These are phyloP conservation scores for Dromococcyx pavoninus DNA, from an alignment of 2,797 vertebrate genomes.

Conservation along the genomic window DNA sequence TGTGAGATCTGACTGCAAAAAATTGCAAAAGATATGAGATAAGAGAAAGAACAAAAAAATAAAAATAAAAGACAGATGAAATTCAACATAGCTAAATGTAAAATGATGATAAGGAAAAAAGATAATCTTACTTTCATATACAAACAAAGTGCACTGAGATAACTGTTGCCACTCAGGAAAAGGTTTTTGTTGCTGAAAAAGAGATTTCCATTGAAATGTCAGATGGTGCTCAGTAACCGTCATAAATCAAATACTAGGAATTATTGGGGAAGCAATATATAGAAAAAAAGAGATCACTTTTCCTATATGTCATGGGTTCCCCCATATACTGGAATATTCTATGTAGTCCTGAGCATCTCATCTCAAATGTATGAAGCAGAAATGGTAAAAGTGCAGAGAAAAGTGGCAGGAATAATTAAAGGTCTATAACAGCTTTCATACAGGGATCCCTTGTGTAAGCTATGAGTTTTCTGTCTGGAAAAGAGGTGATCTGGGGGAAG, in stretches of 20 bases:
- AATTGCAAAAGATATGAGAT: neutral
- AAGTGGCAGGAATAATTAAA: neutral
- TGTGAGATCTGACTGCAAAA: neutral
- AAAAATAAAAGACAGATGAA: neutral
- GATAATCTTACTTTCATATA: neutral
- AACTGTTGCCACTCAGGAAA: neutral
- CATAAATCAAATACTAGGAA: neutral
- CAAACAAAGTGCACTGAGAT: neutral
- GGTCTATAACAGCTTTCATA: slow-evolving; percentile 3
- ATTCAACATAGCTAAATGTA: neutral
- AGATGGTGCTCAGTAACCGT: neutral
- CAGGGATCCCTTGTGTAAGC: neutral
- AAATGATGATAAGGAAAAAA: neutral
- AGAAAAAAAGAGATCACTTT: neutral
- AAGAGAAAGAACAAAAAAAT: neutral
- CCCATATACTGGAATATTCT: neutral
- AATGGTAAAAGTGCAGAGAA: neutral
- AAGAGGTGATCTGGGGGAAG: neutral
- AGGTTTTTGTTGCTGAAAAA: neutral
- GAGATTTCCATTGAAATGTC: neutral
- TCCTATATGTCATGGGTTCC: neutral
- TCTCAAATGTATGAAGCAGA: neutral
- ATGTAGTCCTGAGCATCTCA: neutral
- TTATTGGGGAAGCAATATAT: neutral
- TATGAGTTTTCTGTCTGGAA: neutral